Percentiles rank a stretch among this genome's conserved stretches.
Conservation (phyloP, 2,797 vertebrate species). For the Pyrocephalus nanus region DNA sequence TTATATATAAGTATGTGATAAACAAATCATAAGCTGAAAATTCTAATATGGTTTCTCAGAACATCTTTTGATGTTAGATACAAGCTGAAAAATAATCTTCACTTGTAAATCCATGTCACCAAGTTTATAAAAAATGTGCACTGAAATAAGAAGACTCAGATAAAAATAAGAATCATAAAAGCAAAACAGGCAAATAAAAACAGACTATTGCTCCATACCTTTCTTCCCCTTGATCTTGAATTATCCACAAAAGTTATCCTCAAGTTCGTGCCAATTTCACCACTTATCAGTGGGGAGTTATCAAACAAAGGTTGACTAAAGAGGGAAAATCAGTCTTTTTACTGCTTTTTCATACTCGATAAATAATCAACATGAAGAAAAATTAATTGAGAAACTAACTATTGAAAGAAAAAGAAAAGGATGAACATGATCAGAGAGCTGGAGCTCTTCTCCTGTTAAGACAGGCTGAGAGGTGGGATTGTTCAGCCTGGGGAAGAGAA, state of each 20-base stretch:
- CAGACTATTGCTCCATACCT: neutral
- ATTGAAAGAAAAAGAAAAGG: neutral
- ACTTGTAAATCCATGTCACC: conserved; percentile 37
- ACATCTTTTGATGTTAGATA: conserved; percentile 62
- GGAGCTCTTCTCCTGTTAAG: neutral
- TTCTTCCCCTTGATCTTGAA: neutral
- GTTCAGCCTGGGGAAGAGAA: neutral
- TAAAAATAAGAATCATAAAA: conserved; percentile 36
- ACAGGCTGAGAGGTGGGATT: neutral
- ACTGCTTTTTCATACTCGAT: neutral
- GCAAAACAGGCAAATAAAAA: neutral
- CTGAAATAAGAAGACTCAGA: conserved; percentile 1
- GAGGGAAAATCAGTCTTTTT: neutral
- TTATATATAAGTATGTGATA: conserved; percentile 39
- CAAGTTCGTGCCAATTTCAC: neutral
- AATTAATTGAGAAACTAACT: neutral
- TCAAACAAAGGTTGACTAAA: neutral
- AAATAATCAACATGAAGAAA: neutral
- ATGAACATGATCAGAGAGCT: neutral
- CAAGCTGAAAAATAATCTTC: conserved; percentile 67
- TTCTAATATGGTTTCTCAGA: conserved; percentile 44
- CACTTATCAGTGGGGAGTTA: neutral
- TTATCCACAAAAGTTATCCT: neutral
- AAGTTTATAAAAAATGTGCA: conserved; percentile 32
- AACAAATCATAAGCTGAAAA: conserved; percentile 60